These are phyloP conservation scores for Prostheceraeus crozeri DNA, from an alignment of 2,888 invertebrate species.

Conservation along the genomic window DNA sequence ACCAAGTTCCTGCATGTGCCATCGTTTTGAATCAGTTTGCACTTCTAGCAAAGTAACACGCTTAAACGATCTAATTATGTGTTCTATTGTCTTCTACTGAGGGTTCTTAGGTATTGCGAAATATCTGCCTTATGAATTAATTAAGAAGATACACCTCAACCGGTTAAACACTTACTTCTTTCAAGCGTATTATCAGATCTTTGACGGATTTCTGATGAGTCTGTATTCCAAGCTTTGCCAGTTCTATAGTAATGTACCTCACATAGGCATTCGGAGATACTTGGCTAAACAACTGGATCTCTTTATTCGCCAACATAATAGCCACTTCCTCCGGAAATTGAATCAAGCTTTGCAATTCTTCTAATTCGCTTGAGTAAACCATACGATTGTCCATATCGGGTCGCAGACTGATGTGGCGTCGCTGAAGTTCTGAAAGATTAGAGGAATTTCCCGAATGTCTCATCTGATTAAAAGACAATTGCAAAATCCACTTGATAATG, in stretches of 20 bases:
- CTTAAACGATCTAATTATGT: no score
- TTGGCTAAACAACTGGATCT: conserved; percentile 72
- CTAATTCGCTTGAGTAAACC: conserved; percentile 66
- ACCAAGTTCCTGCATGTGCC: no score
- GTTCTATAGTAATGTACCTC: conserved; percentile 78
- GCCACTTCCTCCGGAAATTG: conserved; percentile 94
- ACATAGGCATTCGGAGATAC: conserved; percentile 70
- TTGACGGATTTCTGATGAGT: conserved; percentile 60
- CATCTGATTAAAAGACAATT: no score
- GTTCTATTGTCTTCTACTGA: no score
- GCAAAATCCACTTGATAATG: no score
- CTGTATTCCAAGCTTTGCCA: conserved; percentile 59
- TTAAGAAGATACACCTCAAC: no score
- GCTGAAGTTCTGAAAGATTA: conserved; percentile 48
- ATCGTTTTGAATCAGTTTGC: no score
- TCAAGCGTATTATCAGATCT: conserved; percentile 75
- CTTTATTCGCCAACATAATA: conserved; percentile 69
- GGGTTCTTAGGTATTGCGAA: no score
- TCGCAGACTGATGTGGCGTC: conserved; percentile 47
- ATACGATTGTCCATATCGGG: conserved; percentile 48
- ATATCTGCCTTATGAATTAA: no score
- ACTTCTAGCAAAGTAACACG: no score
- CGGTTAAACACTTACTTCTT: conserved; percentile 80
- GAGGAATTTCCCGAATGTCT: no score
- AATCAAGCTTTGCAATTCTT: conserved; percentile 74